Evolutionary conservation across 1,140 invertebrate genomes (phyloP), one percentile per base, ranked within the genome.

Genomic region (Cotesia chilonis): DNA sequence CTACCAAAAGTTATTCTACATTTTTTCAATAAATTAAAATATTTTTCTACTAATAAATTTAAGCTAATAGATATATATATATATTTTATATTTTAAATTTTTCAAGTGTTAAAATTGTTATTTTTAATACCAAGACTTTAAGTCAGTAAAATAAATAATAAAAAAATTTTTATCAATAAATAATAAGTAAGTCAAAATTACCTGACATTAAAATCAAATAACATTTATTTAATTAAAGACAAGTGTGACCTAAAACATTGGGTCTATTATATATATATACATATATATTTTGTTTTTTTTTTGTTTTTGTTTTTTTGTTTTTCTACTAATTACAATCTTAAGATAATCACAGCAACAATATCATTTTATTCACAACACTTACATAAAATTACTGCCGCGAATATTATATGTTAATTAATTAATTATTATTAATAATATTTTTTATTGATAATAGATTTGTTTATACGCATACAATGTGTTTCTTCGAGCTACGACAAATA

Each of bases 331-430:
- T 87, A 87, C 87, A 88, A 87, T 85, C 84, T 87, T 87, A 41
- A 82, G 81, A 83, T 87, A 87, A 88, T 88, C 87, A 87, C 86
- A 88, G 86, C 86, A 87, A 88, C 86, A 87, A 88, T 85, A 87
- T 87, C 87, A 85, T 86, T 82, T 85, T 87, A 86, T 87, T 87
- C 85, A 87, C 85, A 87, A 87, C 85, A 87, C 85, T 86, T 87
- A 87, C 82, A 86, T 86, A 82, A 81, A 47, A 85, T 87, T 86
- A 86, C 85, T 86, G 83, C 81, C 85, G 84, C 81, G 83, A 84
- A 74, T 80, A 74, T 76, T 75, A 74, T 76, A 71, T 73, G 69
- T 79, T 73, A 47, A 74, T 76, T 67, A 69, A 71, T 79, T 73
- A 74, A 82, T 83, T 80, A 81, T 69, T 70, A 35, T 20, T 70